These are phyloP conservation scores for Remorina albescens DNA, from an alignment of 2,797 vertebrate genomes.

Conservation along the genomic window DNA sequence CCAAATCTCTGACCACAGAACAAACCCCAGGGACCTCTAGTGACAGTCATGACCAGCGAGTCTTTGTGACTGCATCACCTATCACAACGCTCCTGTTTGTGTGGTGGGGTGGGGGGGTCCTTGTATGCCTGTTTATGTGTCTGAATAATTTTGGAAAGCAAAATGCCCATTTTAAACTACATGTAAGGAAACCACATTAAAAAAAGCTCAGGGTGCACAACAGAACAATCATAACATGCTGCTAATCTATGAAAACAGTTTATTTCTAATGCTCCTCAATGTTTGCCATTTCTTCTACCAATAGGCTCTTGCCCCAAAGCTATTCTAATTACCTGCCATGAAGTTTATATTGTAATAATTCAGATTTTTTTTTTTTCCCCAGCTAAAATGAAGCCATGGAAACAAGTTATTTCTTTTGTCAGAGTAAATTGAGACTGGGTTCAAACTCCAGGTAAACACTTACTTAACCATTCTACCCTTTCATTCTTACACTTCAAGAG, in stretches of 20 bases:
- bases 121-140: conserved; percentile 15
- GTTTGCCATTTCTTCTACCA: conserved; percentile 9
- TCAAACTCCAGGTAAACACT: conserved; percentile 7
- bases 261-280: conserved; percentile 37
- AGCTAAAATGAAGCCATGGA: background rate
- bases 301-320: conserved; percentile 37
- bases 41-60: conserved; percentile 61
- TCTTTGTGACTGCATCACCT: conserved; percentile 46
- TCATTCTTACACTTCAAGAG: conserved; percentile 16
- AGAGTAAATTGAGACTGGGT: conserved; percentile 42
- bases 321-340: conserved; percentile 39
- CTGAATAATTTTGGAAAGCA: conserved; percentile 65
- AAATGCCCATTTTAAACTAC: conserved; percentile 53
- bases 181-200: conserved; percentile 48
- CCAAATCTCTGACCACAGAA: conserved; percentile 67
- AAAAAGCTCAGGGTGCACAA: conserved; percentile 13
- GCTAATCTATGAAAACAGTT: conserved; percentile 37
- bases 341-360: conserved; percentile 24
- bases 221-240: conserved; percentile 24
- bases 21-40: conserved; percentile 55
- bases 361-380: conserved; percentile 33
- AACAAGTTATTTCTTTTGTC: conserved; percentile 16
- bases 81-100: conserved; percentile 17
- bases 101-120: background rate
- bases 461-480: conserved; percentile 7